Percentiles rank a stretch among this genome's conserved stretches.
These are phyloP conservation scores for Eretmochelys imbricata DNA, from an alignment of 2,113 vertebrate genomes.

Conservation along the genomic window DNA sequence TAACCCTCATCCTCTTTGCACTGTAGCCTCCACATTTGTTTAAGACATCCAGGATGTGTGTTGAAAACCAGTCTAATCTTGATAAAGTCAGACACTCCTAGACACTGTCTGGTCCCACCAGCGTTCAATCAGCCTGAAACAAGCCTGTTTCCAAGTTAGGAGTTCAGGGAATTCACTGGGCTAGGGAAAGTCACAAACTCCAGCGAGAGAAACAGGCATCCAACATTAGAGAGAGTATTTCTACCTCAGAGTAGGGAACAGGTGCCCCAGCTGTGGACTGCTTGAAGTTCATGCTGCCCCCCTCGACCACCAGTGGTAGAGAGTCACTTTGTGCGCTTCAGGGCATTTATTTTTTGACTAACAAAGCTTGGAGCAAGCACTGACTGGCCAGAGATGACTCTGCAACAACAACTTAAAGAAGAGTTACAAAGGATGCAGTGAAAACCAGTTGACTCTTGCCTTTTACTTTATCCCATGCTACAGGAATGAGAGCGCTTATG, in stretches of 20 bases:
- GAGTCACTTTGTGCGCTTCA: neutral
- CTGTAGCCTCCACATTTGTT: neutral
- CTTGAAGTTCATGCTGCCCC: neutral
- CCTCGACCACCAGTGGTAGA: neutral
- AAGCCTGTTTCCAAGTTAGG: neutral
- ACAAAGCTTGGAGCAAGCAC: neutral
- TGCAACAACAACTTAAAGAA: neutral
- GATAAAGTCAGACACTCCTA: neutral
- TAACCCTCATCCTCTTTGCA: neutral
- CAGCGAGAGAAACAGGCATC: accelerated
- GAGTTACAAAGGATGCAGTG: neutral
- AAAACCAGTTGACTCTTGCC: neutral
- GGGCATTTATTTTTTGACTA: neutral
- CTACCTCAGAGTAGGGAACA: neutral
- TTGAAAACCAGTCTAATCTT: neutral
- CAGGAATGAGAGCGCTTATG: neutral
- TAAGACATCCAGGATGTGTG: neutral
- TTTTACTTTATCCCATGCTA: neutral
- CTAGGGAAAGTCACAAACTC: neutral
- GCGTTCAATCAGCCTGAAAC: neutral
- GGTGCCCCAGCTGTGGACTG: neutral
- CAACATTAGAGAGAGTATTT: neutral
- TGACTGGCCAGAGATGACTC: neutral
- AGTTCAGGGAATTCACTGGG: accelerated
- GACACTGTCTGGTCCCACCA: neutral